Base-by-base conservation (phyloP, 2,888 invertebrate species). In the Drymonia ruficornis region DNA sequence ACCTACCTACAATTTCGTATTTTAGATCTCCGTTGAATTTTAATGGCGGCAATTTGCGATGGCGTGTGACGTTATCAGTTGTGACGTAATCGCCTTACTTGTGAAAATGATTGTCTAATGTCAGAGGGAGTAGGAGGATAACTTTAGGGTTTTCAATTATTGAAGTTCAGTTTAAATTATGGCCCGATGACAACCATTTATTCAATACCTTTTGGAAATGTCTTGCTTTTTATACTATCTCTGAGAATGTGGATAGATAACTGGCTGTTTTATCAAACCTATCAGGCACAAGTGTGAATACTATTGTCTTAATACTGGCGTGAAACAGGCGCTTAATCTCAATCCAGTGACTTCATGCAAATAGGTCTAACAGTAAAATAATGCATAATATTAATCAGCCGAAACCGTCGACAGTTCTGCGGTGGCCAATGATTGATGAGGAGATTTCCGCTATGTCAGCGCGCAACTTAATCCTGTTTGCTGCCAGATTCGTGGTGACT, bases 1-100 rank as follows among this genome's bases (percentile, higher is more conserved):
- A 71, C 76, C 63, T 59, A 76, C 80, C 63, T 59, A 76, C 80
- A 81, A 83, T 82, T 82, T 80, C 74, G 74, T 78, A 77, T 82
- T 81, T 74, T 69, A 78, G 76, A 78, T 74, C 76, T 72, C 66
- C 72, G 73, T 71, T 74, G 74, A 81, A 83, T 80, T 78, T 80
- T 84, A 86, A 87, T 85, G 83, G 76, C 67, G 75, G 74, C 82
- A 83, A 86, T 87, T 86, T 81, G 80, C 74, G 78, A 73, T 73
- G 76, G 65, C 74, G 68, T 74, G 76, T 78, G 74, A 76, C 79
- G 81, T 70, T 76, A 84, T 81, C 76, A 45, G 65, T 67, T 65
- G 53, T 61, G 59, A 72, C 71, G 72, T 78, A 77, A 83, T 78
- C 74, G 74, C 72, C 61, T 61, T 70, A 65, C 60, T 64, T 57